Percentiles rank a stretch among this genome's conserved stretches.
These are phyloP conservation scores for Myripristis murdjan DNA, from an alignment of 2,797 vertebrate species.

Conservation along the genomic window DNA sequence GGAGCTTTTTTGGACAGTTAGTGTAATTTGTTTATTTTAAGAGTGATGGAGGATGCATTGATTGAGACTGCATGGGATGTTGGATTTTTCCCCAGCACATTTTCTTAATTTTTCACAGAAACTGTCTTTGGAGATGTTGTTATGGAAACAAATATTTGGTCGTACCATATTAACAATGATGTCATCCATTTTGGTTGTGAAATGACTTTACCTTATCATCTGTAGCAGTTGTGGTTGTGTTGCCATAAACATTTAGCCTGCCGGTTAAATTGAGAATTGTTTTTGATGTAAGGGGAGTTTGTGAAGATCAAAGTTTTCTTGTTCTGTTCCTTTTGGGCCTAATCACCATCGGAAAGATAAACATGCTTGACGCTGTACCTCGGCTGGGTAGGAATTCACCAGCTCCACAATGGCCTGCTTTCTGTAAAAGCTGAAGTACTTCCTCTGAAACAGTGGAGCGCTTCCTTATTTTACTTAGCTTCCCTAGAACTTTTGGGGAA, in stretches of 20 bases:
- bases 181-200: constrained; percentile 18
- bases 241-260: neutral
- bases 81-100: constrained; percentile 1
- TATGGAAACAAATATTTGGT: constrained; percentile 72
- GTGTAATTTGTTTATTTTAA: constrained; percentile 50
- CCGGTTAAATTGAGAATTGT: too few relatives aligned
- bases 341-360: neutral
- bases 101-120: neutral
- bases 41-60: constrained; percentile 39
- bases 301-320: constrained; percentile 28
- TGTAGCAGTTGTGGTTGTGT: neutral
- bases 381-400: neutral
- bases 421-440: constrained; percentile 61
- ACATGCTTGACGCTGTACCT: neutral
- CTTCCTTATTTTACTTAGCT: constrained; percentile 74
- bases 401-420: constrained; percentile 38
- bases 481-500: constrained; percentile 68
- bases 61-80: constrained; percentile 9
- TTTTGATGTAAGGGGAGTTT: constrained; percentile 21
- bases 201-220: constrained; percentile 14
- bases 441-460: constrained; percentile 69
- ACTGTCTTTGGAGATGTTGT: constrained; percentile 41
- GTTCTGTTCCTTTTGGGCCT: neutral
- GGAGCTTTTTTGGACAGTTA: constrained; percentile 35
- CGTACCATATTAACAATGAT: constrained; percentile 41